Evolutionary conservation across 2,797 vertebrate species (phyloP).

Genomic region (Dallia pectoralis): DNA sequence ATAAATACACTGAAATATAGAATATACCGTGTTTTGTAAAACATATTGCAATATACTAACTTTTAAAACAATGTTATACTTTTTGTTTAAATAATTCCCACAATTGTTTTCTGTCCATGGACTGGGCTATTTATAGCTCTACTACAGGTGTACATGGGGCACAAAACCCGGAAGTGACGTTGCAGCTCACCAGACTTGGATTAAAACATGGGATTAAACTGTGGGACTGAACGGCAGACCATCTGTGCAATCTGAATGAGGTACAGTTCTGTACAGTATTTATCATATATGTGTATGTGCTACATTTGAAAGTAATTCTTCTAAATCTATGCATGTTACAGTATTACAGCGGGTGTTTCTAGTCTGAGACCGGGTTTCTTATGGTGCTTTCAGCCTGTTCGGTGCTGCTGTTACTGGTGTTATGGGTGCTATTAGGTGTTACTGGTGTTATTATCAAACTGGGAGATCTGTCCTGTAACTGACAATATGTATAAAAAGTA

Average conservation of each 20-base stretch:
- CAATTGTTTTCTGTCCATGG: no score
- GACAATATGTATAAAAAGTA: neutral
- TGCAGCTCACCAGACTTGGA: slow-evolving; percentile 43
- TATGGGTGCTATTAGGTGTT: neutral
- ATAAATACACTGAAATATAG: no score
- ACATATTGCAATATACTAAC: no score
- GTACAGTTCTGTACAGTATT: slow-evolving; percentile 39
- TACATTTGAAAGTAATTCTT: neutral
- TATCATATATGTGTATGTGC: neutral
- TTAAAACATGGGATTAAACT: slow-evolving; percentile 52
- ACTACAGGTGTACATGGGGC: neutral
- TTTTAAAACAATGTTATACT: no score
- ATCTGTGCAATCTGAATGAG: slow-evolving; percentile 30
- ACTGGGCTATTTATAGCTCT: no score
- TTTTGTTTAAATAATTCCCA: no score
- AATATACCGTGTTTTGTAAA: no score
- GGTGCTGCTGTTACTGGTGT: neutral
- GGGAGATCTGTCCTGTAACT: neutral
- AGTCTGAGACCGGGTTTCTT: neutral
- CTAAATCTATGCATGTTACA: neutral
- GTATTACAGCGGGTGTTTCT: neutral
- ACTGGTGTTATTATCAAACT: neutral
- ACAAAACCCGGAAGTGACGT: slow-evolving; percentile 73
- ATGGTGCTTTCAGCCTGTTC: neutral
- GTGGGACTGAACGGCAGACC: slow-evolving; percentile 28